A percentile compares a stretch with the other conserved stretches of the same genome.
phyloP scores from a whole-genome alignment of 2,113 vertebrate species.

The Scomber scombrus region DNA sequence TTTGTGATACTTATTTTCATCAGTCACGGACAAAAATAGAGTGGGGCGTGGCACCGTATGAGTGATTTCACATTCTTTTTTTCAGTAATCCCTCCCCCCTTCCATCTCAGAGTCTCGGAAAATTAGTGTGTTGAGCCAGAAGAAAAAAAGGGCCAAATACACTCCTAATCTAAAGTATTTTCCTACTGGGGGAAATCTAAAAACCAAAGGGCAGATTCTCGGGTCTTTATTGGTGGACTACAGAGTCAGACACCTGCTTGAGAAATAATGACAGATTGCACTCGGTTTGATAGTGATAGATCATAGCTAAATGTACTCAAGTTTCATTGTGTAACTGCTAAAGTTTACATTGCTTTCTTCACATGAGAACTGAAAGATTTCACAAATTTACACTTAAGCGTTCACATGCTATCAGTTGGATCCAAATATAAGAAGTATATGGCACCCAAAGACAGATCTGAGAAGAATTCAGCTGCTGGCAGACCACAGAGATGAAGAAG shows the following conservation, averaged over 20 bases:
- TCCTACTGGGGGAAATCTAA: not conserved
- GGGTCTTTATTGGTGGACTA: not conserved
- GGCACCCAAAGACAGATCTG: conserved; percentile 20
- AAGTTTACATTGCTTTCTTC: conserved; percentile 12
- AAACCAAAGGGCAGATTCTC: not conserved
- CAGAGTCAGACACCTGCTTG: conserved; percentile 59
- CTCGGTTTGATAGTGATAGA: conserved; percentile 38
- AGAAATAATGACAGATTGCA: conserved; percentile 75
- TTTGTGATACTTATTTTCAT: conserved; percentile 55
- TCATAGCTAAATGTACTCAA: not conserved
- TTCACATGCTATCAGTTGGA: not conserved
- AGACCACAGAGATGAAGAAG: not conserved
- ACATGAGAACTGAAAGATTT: not conserved
- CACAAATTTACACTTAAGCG: not conserved
- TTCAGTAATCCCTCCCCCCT: not conserved
- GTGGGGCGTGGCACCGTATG: conserved; percentile 69
- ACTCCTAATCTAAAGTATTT: conserved; percentile 49
- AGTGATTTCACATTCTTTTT: conserved; percentile 81
- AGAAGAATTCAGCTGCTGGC: not conserved
- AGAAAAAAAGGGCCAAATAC: conserved; percentile 48
- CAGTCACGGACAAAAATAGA: conserved; percentile 51
- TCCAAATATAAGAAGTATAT: conserved; percentile 22
- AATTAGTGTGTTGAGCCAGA: conserved; percentile 19
- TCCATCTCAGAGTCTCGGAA: not conserved
- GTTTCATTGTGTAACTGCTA: not conserved